Percentiles rank a stretch among this genome's conserved stretches.
Conservation (phyloP, 2,888 invertebrate genomes). For the Scrobipalpa atriplicella region DNA sequence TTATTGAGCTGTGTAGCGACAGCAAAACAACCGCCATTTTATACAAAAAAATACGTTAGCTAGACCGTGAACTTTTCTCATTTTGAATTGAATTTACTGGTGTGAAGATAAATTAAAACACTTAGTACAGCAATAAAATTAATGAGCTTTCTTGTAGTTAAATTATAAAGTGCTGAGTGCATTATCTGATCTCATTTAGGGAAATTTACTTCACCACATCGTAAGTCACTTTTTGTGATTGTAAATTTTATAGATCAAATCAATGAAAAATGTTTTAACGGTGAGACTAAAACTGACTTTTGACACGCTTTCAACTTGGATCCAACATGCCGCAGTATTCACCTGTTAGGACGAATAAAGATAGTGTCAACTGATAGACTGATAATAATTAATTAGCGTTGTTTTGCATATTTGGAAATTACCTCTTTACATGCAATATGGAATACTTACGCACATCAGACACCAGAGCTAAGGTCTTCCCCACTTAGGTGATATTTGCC, state of each 20-base stretch:
- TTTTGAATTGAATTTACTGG: constrained; percentile 12
- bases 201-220: neutral
- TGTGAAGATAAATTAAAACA: constrained; percentile 10
- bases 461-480: too few species aligned
- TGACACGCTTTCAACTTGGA: neutral
- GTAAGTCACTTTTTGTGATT: neutral
- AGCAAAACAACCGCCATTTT: neutral
- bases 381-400: constrained; percentile 13
- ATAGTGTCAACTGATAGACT: neutral
- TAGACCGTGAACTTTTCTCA: neutral
- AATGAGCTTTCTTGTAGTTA: constrained; percentile 7
- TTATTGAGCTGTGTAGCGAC: constrained; percentile 23
- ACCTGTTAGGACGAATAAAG: neutral
- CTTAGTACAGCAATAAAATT: constrained; percentile 5
- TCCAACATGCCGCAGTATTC: neutral
- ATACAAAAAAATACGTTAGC: neutral
- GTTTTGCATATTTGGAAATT: neutral
- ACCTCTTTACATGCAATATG: neutral
- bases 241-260: too few species aligned
- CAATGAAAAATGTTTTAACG: neutral
- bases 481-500: too few species aligned
- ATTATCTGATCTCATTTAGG: neutral
- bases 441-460: too few species aligned
- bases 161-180: neutral
- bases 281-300: neutral